Conservation (phyloP, 2,797 vertebrate genomes). For the Salmo trutta region DNA sequence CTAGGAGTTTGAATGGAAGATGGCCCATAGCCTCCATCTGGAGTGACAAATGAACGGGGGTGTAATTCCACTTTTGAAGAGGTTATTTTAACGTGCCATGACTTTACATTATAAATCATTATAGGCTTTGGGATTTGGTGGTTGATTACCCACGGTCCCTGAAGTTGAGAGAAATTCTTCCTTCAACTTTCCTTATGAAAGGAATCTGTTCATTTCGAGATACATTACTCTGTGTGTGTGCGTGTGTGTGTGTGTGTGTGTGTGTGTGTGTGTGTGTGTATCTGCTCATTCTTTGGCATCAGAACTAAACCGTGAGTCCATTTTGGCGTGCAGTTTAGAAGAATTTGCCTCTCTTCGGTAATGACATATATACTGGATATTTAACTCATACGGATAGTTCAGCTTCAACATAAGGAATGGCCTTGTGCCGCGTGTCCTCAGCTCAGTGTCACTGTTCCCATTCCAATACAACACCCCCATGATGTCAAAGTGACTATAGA, state of each 20-base stretch:
- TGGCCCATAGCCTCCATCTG: conserved; percentile 3
- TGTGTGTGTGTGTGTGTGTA: conserved; percentile 6
- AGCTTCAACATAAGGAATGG: background rate
- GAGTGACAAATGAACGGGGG: conserved; percentile 9
- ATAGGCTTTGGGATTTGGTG: conserved; percentile 42
- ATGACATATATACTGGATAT: conserved; percentile 27
- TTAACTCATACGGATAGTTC: conserved; percentile 17
- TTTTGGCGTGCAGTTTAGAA: conserved; percentile 16
- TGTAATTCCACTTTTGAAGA: conserved; percentile 29
- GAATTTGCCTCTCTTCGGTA: conserved; percentile 33
- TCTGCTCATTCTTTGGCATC: conserved; percentile 2
- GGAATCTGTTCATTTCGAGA: conserved; percentile 24
- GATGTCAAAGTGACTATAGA: background rate
- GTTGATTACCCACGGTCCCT: conserved; percentile 5
- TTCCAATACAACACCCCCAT: background rate
- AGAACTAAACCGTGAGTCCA: conserved; percentile 7
- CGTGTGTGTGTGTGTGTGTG: conserved; percentile 6
- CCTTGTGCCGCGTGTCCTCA: background rate
- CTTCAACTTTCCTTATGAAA: background rate
- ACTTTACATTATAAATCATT: conserved; percentile 54
- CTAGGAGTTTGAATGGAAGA: conserved; percentile 10
- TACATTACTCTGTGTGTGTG: background rate
- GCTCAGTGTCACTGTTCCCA: background rate
- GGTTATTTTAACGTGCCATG: conserved; percentile 41
- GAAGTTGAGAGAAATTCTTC: conserved; percentile 19